A percentile compares a stretch with the other conserved stretches of the same genome.
phyloP scores from a whole-genome alignment of 2,113 vertebrate species.

The Strigops habroptila region DNA sequence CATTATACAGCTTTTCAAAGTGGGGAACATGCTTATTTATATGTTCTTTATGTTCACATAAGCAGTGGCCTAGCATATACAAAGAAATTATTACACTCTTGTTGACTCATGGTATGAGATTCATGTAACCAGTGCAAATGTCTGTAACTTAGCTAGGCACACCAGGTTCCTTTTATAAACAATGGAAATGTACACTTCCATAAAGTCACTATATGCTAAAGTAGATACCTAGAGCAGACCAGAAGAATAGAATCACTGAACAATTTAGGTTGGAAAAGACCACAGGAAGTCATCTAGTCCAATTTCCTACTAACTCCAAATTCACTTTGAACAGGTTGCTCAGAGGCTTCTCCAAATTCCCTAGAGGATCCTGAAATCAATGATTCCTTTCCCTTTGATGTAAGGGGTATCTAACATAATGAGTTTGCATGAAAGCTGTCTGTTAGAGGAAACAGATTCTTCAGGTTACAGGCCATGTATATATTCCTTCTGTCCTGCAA shows the following conservation, averaged over 20 bases:
- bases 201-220: not conserved
- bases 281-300: not conserved
- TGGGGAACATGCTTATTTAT: not conserved
- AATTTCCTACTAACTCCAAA: not conserved
- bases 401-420: not conserved
- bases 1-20: not conserved
- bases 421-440: not conserved
- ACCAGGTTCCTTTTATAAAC: not conserved
- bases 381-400: not conserved
- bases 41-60: not conserved
- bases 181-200: not conserved
- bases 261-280: not conserved
- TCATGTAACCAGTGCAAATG: not conserved
- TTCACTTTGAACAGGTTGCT: not conserved
- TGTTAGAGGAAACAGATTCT: not conserved
- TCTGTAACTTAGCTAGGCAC: not conserved
- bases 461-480: not conserved
- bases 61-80: not conserved
- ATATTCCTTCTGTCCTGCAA: not conserved
- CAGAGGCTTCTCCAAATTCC: not conserved
- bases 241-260: not conserved
- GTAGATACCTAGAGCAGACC: not conserved
- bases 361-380: not conserved
- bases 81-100: not conserved
- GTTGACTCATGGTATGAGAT: not conserved